These are phyloP conservation scores for Therioaphis trifolii DNA, from an alignment of 2,888 invertebrate species.

Conservation along the genomic window DNA sequence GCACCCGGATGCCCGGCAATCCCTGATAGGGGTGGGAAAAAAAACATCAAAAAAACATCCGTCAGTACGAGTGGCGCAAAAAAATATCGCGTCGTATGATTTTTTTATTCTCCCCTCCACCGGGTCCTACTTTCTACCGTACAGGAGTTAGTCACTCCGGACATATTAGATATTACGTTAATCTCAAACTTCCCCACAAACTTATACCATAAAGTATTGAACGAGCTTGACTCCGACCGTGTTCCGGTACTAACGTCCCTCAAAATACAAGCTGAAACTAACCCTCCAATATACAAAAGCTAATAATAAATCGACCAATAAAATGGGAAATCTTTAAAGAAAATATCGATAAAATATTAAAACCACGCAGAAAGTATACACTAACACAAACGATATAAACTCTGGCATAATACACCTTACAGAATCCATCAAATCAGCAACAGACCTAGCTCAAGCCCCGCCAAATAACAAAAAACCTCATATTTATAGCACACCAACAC, in stretches of 20 bases:
- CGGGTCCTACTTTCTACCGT: background rate
- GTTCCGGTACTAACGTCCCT: background rate
- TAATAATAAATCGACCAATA: too few species aligned
- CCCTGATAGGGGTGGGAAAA: conserved; percentile 66
- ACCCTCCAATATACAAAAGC: background rate
- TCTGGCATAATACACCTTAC: background rate
- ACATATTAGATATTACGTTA: background rate
- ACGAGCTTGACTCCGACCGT: background rate
- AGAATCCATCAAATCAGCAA: background rate
- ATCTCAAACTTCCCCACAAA: conserved; percentile 3
- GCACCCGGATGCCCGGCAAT: conserved; percentile 67
- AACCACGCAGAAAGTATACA: background rate
- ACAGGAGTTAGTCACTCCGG: background rate
- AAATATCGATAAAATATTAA: conserved; percentile 1
- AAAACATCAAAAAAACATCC: background rate
- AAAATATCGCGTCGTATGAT: too few species aligned
- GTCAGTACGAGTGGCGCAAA: background rate
- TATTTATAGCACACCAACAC: background rate
- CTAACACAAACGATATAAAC: background rate
- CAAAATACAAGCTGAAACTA: background rate
- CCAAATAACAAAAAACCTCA: background rate
- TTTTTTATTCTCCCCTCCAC: background rate
- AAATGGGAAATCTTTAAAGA: too few species aligned
- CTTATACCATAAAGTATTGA: too few species aligned
- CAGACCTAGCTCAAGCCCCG: background rate